These are phyloP conservation scores for Micrastur ruficollis DNA, from an alignment of 2,797 vertebrate species.

Conservation along the genomic window DNA sequence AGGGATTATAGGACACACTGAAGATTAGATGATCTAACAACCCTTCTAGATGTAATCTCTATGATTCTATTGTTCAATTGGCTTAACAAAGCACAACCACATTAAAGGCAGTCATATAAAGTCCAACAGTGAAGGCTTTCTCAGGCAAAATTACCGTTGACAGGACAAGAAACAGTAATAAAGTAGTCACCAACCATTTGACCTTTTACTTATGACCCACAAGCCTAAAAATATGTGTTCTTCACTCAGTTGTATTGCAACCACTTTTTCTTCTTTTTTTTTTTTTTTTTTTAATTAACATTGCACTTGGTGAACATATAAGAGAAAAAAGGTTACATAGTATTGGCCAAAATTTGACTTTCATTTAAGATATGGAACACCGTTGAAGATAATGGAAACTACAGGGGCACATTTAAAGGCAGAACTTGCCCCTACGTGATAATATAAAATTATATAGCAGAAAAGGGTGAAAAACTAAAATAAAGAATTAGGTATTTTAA, in stretches of 20 bases:
- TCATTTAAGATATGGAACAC: neutral
- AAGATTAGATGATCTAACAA: slow-evolving; percentile 54
- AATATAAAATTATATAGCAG: slow-evolving; percentile 49
- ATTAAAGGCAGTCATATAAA: neutral
- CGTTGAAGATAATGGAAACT: neutral
- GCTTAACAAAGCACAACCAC: neutral
- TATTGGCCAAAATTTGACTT: neutral
- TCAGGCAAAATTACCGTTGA: neutral
- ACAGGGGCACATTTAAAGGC: neutral
- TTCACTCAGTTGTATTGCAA: neutral
- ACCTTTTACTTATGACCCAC: neutral
- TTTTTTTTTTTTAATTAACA: neutral
- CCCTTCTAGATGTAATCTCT: slow-evolving; percentile 24
- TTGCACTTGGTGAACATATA: neutral
- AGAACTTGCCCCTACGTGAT: neutral
- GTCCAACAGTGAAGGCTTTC: neutral
- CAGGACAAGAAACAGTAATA: neutral
- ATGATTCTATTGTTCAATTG: slow-evolving; percentile 20
- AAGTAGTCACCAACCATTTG: neutral
- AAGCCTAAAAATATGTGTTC: neutral
- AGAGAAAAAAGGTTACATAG: neutral
- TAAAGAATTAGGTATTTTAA: slow-evolving; percentile 51
- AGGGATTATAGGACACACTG: slow-evolving; percentile 44
- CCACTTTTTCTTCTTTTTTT: neutral
- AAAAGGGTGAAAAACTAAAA: slow-evolving; percentile 22